Conservation (phyloP, 2,797 vertebrate species). For the Pseudochirops corinnae region DNA sequence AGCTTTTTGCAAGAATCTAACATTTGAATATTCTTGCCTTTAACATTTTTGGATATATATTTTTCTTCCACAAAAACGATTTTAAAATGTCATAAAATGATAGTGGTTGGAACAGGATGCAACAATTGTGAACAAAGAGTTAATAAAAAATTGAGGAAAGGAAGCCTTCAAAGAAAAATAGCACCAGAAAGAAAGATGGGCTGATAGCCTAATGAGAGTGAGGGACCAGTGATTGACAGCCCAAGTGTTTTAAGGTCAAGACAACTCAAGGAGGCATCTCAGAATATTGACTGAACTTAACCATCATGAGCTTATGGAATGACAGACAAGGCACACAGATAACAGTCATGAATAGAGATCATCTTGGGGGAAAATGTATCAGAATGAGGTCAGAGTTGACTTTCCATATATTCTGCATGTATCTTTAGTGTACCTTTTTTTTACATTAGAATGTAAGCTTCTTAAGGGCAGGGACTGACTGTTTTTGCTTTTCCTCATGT, state of each 20-base stretch:
- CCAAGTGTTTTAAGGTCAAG: neutral
- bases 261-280: neutral
- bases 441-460: neutral
- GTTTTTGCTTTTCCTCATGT: neutral
- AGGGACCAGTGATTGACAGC: neutral
- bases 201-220: neutral
- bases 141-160: neutral
- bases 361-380: neutral
- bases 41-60: neutral
- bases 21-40: neutral
- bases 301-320: neutral
- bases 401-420: neutral
- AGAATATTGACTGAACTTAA: neutral
- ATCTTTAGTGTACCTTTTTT: neutral
- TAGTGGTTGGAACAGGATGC: neutral
- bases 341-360: neutral
- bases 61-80: neutral
- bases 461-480: neutral
- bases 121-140: neutral
- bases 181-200: neutral
- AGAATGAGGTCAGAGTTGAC: neutral
- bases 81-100: neutral
- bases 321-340: neutral
- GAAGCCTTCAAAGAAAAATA: neutral
- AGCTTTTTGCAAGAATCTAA: neutral